Conservation (phyloP, 2,888 invertebrate genomes). For the Lissocephala sabroskyi region DNA sequence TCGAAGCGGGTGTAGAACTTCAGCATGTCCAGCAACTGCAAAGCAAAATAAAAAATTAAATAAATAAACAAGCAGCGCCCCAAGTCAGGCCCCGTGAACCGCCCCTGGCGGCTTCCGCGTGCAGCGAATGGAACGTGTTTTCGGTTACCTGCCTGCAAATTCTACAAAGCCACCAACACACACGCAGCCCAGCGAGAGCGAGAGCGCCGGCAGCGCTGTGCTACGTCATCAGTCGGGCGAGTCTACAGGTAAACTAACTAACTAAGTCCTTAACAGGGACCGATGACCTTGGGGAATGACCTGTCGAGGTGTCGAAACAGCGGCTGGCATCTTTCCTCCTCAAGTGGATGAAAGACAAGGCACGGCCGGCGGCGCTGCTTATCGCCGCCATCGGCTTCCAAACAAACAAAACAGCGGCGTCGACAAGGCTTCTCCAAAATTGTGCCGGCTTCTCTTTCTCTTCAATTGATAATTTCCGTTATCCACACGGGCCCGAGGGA, state of each 20-base stretch:
- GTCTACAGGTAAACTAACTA: no score
- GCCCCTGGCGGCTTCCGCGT: constrained; percentile 27
- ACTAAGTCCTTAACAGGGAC: no score
- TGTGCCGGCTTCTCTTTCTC: constrained; percentile 25
- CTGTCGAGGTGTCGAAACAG: no score
- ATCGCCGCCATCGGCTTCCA: constrained; percentile 29
- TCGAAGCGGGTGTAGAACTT: constrained; percentile 98
- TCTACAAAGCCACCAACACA: constrained; percentile 29
- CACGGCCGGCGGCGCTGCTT: constrained; percentile 36
- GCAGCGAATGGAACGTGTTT: constrained; percentile 42
- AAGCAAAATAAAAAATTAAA: constrained; percentile 39
- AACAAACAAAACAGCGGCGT: constrained; percentile 26
- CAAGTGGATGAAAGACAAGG: constrained; percentile 35
- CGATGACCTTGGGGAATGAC: no score
- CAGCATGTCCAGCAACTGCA: constrained; percentile 92
- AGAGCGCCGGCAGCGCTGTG: constrained; percentile 19
- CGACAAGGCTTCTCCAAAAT: neutral
- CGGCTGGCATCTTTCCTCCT: no score
- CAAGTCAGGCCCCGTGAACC: constrained; percentile 13
- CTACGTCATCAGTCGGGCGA: constrained; percentile 47
- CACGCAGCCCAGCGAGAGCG: constrained; percentile 1
- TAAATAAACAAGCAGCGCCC: neutral
- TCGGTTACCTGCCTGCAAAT: constrained; percentile 34
- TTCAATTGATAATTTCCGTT: constrained; percentile 57
- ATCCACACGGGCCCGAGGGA: constrained; percentile 16